Evolutionary conservation across 2,113 vertebrate genomes (phyloP).

Genomic region (Labeo rohita): DNA sequence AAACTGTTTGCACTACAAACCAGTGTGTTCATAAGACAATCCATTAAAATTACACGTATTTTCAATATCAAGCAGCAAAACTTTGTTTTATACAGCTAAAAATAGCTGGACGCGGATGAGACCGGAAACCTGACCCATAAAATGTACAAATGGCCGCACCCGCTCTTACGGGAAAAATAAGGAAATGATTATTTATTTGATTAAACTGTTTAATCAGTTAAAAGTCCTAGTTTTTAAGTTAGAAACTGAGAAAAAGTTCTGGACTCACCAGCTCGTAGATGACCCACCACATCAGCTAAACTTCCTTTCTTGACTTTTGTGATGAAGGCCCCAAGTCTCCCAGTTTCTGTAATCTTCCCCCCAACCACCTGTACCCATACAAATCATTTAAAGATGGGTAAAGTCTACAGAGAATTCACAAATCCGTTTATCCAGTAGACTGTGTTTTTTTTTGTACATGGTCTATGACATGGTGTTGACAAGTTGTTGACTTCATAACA

Average conservation of each 20-base stretch:
- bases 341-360: conserved; percentile 95
- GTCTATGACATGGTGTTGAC: not conserved
- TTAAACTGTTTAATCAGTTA: not conserved
- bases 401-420: conserved; percentile 1
- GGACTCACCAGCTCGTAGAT: conserved; percentile 91
- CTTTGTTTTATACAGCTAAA: no score
- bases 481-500: not conserved
- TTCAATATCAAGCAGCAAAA: no score
- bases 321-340: conserved; percentile 98
- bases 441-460: not conserved
- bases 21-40: no score
- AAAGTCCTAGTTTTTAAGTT: not conserved
- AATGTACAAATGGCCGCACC: no score
- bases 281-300: conserved; percentile 95
- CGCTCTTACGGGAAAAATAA: no score
- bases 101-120: no score
- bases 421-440: not conserved
- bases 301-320: conserved; percentile 99
- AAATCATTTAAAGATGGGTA: conserved; percentile 32
- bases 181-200: no score
- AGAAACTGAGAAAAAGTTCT: not conserved
- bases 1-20: no score
- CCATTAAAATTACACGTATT: no score
- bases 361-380: conserved; percentile 86
- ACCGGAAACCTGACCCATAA: no score